phyloP scores from a whole-genome alignment of 2,113 vertebrate genomes.

The Nibea coibor region DNA sequence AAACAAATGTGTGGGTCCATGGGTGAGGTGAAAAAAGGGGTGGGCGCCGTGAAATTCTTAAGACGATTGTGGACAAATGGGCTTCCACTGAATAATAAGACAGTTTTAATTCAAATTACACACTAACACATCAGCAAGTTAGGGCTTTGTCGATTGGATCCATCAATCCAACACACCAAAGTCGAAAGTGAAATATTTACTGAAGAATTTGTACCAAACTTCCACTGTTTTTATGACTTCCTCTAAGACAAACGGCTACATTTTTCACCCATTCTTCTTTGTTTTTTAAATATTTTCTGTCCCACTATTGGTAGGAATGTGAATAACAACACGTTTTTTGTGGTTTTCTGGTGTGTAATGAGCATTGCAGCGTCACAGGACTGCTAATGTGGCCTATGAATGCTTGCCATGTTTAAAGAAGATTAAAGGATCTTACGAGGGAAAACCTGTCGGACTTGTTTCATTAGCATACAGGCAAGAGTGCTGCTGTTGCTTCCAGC shows the following conservation, averaged over 20 bases:
- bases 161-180: background rate
- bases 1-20: slow-evolving; percentile 69
- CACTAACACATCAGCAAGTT: background rate
- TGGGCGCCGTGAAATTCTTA: slow-evolving; percentile 49
- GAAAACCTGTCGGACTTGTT: slow-evolving; percentile 56
- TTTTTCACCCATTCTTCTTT: too few species aligned
- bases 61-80: slow-evolving; percentile 58
- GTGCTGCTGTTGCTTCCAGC: slow-evolving; percentile 24
- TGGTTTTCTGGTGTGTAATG: background rate
- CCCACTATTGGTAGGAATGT: background rate
- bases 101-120: slow-evolving; percentile 33
- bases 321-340: background rate
- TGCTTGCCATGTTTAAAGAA: slow-evolving; percentile 24
- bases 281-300: background rate
- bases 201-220: background rate
- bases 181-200: background rate
- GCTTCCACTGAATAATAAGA: slow-evolving; percentile 7
- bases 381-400: background rate
- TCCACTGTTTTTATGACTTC: background rate
- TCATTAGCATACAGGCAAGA: slow-evolving; percentile 9
- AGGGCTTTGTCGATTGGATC: background rate
- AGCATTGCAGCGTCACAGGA: background rate
- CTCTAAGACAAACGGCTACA: background rate
- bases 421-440: slow-evolving; percentile 3
- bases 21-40: slow-evolving; percentile 45